Evolutionary conservation across 2,797 vertebrate genomes (phyloP).

Genomic region (Enteromius trimaculatus): DNA sequence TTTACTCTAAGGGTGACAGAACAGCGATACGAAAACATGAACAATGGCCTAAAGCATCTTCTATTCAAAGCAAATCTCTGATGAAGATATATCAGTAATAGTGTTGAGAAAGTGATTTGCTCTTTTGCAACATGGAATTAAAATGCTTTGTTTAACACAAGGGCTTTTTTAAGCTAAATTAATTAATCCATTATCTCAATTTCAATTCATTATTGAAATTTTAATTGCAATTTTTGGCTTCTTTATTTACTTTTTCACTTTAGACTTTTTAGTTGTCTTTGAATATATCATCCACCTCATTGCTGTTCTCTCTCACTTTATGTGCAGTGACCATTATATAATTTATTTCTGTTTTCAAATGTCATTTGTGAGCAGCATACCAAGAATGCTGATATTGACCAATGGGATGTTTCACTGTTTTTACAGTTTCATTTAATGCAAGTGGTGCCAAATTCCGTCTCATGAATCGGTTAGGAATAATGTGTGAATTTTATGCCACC

Average conservation of each 20-base stretch:
- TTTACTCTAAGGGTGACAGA: conserved; percentile 29
- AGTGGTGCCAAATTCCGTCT: background rate
- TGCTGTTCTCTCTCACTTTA: background rate
- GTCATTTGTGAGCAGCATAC: background rate
- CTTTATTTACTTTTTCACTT: conserved; percentile 24
- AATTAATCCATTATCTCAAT: conserved; percentile 57
- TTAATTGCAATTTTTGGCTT: conserved; percentile 54
- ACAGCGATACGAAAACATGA: conserved; percentile 3
- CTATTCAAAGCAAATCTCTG: conserved; percentile 34
- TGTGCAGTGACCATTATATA: background rate
- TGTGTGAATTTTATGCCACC: background rate
- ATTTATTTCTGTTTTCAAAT: background rate
- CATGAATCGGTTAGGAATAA: background rate
- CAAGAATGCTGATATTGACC: background rate
- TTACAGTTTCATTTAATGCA: background rate
- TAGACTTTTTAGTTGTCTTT: conserved; percentile 31
- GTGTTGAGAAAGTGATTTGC: background rate
- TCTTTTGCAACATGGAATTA: conserved; percentile 33
- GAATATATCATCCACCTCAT: background rate
- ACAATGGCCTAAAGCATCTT: conserved; percentile 22
- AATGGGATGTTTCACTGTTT: background rate
- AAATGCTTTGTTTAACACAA: conserved; percentile 47
- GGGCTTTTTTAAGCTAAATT: conserved; percentile 44
- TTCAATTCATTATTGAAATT: conserved; percentile 43
- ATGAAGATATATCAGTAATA: conserved; percentile 7